Percentiles rank a stretch among this genome's conserved stretches.
Conservation (phyloP, 23 tunicate genomes). For the Phallusia fumigata region DNA sequence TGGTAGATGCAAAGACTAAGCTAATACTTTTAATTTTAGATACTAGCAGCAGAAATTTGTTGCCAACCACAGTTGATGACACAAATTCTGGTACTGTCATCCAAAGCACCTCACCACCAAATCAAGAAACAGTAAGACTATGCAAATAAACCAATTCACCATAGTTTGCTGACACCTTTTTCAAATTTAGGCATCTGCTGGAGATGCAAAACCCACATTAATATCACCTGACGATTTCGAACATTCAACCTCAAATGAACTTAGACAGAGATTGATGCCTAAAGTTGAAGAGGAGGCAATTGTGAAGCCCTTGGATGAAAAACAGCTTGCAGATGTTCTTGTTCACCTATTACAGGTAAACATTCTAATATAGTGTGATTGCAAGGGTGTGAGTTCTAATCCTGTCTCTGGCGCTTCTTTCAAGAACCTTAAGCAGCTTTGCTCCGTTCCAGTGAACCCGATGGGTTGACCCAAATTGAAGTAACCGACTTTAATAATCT, state of each 20-base stretch:
- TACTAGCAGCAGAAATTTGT: not conserved
- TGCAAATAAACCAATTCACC: no score
- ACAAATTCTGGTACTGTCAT: not conserved
- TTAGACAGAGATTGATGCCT: conserved; percentile 30
- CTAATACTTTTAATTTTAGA: not conserved
- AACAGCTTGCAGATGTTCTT: conserved; percentile 20
- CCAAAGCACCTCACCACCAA: not conserved
- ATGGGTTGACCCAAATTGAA: no score
- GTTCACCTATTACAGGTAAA: conserved; percentile 29
- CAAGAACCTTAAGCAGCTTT: no score
- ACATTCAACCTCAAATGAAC: conserved; percentile 41
- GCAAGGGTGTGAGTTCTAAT: no score
- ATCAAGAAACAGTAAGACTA: conserved; percentile 5
- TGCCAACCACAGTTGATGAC: not conserved
- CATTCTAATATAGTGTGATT: no score
- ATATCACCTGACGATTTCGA: conserved; percentile 86
- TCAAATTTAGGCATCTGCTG: not conserved
- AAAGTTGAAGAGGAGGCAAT: not conserved
- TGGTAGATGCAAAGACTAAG: no score
- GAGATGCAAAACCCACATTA: conserved; percentile 31
- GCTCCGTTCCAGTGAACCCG: no score
- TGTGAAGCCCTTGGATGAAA: conserved; percentile 17
- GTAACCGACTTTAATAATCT: no score
- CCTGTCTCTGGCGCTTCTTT: no score
- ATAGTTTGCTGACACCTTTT: not conserved